These are phyloP conservation scores for Cyclopterus lumpus DNA, from an alignment of 2,797 vertebrate genomes.

Conservation along the genomic window DNA sequence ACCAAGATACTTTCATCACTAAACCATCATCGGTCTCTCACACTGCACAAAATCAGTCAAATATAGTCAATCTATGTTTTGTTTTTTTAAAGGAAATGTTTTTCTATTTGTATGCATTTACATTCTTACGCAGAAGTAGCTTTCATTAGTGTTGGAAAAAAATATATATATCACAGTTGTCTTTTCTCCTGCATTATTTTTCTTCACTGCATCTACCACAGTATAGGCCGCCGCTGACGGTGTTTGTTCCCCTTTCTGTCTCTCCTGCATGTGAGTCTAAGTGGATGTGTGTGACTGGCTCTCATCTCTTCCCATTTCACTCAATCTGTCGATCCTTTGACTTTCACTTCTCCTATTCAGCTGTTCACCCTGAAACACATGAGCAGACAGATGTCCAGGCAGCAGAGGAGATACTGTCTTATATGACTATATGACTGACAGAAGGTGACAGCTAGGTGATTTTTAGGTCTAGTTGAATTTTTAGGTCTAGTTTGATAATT, in stretches of 20 bases:
- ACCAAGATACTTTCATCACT: no score
- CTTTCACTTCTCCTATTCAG: slow-evolving; percentile 41
- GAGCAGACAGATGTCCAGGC: slow-evolving; percentile 29
- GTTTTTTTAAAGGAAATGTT: not conserved
- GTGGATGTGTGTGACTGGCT: not conserved
- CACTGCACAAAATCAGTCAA: not conserved
- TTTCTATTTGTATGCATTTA: not conserved
- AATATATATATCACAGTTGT: not conserved
- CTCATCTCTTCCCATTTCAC: not conserved
- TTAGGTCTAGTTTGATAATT: no score
- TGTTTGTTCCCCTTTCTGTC: not conserved
- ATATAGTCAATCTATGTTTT: not conserved
- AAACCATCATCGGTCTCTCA: not conserved
- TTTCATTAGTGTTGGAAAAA: not conserved
- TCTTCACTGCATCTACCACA: not conserved
- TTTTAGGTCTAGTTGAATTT: no score
- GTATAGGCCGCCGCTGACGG: not conserved
- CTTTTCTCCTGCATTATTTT: not conserved
- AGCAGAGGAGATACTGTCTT: slow-evolving; percentile 5
- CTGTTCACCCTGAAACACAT: slow-evolving; percentile 24
- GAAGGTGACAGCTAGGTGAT: no score
- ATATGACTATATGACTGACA: not conserved
- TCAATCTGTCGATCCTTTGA: slow-evolving; percentile 15
- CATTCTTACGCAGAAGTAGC: not conserved
- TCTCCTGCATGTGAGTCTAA: not conserved